Base-by-base conservation (phyloP, 1,140 invertebrate species). In the Saccostrea cuccullata region DNA sequence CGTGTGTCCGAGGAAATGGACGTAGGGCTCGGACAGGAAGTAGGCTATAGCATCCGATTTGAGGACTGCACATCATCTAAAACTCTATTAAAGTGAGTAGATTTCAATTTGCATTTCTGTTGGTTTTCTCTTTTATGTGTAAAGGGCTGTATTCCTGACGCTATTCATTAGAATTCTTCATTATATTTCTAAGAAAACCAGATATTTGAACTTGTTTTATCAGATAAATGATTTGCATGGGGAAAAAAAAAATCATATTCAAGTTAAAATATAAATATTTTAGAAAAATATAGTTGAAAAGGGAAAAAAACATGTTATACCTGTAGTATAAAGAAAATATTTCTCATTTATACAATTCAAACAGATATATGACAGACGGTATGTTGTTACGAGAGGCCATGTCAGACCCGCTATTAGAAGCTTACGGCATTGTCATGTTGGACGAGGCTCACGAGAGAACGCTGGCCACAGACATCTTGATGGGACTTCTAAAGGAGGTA, bases 371-470 rank as follows among this genome's bases (percentile, higher is more conserved):
- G 98, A 99, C 99, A 15, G 99, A 99, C 94, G 99, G 99, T 98
- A 99, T 99, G 99, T 96, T 99, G 93, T 95, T 99, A 36, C 96
- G 99, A 87, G 99, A 99, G 96, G 99, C 98, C 0, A 99, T 99
- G 99, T 99, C 98, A 6, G 99, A 99, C 95, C 99, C 99, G 0
- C 97, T 99, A 96, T 95, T 99, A 23, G 98, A 99, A 92, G 97
- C 97, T 84, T 99, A 99, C 95, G 98, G 98, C 94, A 96, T 96
- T 26, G 98, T 99, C 87, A 95, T 99, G 58, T 96, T 99, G 47
- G 99, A 99, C 94, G 99, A 99, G 95, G 99, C 99, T 94, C 99
- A 99, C 95, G 99, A 99, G 96, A 96, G 98, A 92, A 99, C 99
- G 0, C 95, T 99, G 40, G 98, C 99, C 0, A 99, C 99, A 0